These are phyloP conservation scores for Ptychobarbus kaznakovi DNA, from an alignment of 2,797 vertebrate species.

Conservation along the genomic window DNA sequence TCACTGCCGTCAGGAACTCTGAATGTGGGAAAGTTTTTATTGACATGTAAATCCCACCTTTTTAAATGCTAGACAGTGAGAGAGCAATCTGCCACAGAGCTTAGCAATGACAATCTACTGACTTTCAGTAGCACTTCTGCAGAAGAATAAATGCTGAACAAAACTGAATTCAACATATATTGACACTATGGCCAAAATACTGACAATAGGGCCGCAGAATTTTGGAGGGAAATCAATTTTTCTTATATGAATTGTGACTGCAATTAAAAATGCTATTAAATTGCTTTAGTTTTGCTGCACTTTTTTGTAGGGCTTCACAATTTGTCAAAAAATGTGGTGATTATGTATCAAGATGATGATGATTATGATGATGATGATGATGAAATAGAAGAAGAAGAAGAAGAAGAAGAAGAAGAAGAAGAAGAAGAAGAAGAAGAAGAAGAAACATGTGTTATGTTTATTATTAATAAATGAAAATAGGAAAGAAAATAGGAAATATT, in stretches of 20 bases:
- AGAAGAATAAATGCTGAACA: not conserved
- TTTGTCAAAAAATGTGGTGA: not conserved
- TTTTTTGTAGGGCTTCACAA: not conserved
- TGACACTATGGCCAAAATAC: not conserved
- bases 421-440: too few relatives aligned
- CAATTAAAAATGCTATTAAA: not conserved
- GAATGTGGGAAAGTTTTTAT: constrained; percentile 48
- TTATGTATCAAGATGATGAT: not conserved
- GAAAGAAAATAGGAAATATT: not conserved
- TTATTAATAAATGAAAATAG: not conserved
- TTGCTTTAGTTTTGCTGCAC: not conserved
- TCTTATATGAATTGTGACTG: too few relatives aligned
- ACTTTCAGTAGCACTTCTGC: not conserved
- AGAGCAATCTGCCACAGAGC: not conserved
- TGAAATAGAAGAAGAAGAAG: too few relatives aligned
- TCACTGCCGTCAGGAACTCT: constrained; percentile 52
- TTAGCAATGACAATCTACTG: not conserved
- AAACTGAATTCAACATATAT: not conserved
- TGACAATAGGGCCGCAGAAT: not conserved
- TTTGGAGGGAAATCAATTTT: not conserved
- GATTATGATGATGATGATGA: too few relatives aligned
- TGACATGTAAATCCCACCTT: constrained; percentile 60
- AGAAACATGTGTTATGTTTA: not conserved
- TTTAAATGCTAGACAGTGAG: constrained; percentile 27
- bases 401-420: too few relatives aligned